Percentiles rank a stretch among this genome's conserved stretches.
Evolutionary conservation across 2,888 invertebrate genomes (phyloP).

Genomic region (Clivina fossor): DNA sequence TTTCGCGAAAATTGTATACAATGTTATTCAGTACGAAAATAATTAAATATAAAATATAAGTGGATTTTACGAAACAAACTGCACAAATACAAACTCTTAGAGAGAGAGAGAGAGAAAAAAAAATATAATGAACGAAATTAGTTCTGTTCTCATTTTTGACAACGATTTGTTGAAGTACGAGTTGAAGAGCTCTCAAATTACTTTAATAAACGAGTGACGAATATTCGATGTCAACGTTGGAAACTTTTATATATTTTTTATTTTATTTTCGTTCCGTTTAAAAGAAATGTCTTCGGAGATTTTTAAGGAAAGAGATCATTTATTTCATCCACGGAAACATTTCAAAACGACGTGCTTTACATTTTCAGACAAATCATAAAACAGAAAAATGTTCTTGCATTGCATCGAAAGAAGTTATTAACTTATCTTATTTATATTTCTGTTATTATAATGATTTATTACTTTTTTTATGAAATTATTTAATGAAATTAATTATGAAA

Average conservation of each 20-base stretch:
- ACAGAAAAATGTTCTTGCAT: no score
- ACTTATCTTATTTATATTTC: no score
- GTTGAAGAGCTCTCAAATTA: constrained; percentile 30
- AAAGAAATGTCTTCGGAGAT: constrained; percentile 28
- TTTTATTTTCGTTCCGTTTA: constrained; percentile 24
- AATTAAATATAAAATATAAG: no score
- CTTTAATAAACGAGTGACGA: constrained; percentile 32
- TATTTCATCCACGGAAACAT: constrained; percentile 27
- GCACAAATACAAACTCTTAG: no score
- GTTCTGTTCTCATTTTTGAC: constrained; percentile 30
- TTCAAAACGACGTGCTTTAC: constrained; percentile 31
- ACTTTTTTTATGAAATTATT: no score
- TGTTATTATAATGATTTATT: no score
- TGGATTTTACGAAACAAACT: no score
- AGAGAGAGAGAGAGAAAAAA: constrained; percentile 11
- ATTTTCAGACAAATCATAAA: constrained; percentile 30
- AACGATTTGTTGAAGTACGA: constrained; percentile 17
- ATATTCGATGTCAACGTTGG: constrained; percentile 29
- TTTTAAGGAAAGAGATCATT: constrained; percentile 32
- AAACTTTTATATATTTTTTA: constrained; percentile 15
- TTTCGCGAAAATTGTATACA: no score
- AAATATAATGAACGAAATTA: constrained; percentile 32
- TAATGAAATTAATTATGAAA: no score
- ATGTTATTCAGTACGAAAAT: no score
- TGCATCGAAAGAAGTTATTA: no score